These are phyloP conservation scores for Vulpes vulpes DNA, from an alignment of 2,113 vertebrate species.

Conservation along the genomic window DNA sequence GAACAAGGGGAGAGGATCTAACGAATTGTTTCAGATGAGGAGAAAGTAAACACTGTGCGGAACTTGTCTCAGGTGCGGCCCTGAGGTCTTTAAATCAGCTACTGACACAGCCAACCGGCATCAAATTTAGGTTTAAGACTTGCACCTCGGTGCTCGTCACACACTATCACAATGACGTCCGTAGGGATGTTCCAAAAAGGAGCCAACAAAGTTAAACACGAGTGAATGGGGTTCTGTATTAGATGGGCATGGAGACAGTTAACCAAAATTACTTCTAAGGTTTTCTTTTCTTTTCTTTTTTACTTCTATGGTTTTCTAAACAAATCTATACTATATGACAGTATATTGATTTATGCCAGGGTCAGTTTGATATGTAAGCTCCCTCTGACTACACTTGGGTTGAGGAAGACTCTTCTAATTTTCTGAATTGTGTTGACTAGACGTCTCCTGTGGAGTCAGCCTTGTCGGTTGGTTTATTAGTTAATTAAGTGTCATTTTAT, in stretches of 20 bases:
- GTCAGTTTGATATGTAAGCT: slow-evolving; percentile 4
- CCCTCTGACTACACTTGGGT: slow-evolving; percentile 35
- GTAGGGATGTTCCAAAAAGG: slow-evolving; percentile 12
- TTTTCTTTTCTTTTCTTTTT: not conserved
- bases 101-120: not conserved
- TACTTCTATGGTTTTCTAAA: not conserved
- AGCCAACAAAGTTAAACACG: slow-evolving; percentile 6
- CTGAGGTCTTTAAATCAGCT: not conserved
- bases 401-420: slow-evolving; percentile 59
- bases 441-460: slow-evolving; percentile 80
- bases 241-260: slow-evolving; percentile 52
- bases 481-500: slow-evolving; percentile 80
- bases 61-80: not conserved
- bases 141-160: not conserved
- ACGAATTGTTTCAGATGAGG: not conserved
- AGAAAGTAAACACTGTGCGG: slow-evolving; percentile 14
- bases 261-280: not conserved
- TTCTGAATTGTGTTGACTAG: slow-evolving; percentile 77
- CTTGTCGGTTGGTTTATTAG: slow-evolving; percentile 64
- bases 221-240: not conserved
- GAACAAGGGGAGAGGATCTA: not conserved
- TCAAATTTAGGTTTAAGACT: slow-evolving; percentile 36
- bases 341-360: slow-evolving; percentile 55
- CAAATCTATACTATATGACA: not conserved
- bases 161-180: not conserved